Evolutionary conservation across 2,113 vertebrate genomes (phyloP).

Genomic region (Hippolais icterina): DNA sequence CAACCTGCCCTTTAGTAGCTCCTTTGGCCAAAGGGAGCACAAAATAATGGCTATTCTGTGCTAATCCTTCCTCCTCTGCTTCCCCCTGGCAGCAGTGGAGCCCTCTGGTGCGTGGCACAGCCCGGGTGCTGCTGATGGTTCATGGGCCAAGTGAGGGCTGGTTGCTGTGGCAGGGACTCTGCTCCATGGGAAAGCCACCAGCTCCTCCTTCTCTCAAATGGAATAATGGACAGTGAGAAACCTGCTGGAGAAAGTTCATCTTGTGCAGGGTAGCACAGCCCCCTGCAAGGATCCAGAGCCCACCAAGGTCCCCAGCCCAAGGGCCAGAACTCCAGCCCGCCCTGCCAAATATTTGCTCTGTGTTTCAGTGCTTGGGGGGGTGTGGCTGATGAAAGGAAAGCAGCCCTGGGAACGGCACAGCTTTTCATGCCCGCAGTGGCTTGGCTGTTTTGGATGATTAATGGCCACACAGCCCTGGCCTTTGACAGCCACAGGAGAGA

Average conservation of each 20-base stretch:
- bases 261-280: background rate
- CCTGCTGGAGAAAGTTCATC: rapidly evolving
- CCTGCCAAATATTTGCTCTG: background rate
- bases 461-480: background rate
- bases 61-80: background rate
- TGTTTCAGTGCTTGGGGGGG: background rate
- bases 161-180: rapidly evolving
- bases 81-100: background rate
- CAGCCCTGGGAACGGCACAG: background rate
- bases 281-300: background rate
- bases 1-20: background rate
- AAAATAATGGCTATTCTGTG: rapidly evolving
- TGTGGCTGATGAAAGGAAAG: background rate
- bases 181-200: background rate
- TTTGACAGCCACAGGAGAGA: rapidly evolving
- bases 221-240: background rate
- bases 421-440: background rate
- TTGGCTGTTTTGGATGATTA: background rate
- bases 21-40: background rate
- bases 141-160: background rate
- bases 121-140: background rate
- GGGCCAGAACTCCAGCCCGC: background rate
- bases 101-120: no score
- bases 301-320: background rate
- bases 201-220: rapidly evolving